These are phyloP conservation scores for Seira sanloemensis DNA, from an alignment of 2,888 invertebrate genomes.

Conservation along the genomic window DNA sequence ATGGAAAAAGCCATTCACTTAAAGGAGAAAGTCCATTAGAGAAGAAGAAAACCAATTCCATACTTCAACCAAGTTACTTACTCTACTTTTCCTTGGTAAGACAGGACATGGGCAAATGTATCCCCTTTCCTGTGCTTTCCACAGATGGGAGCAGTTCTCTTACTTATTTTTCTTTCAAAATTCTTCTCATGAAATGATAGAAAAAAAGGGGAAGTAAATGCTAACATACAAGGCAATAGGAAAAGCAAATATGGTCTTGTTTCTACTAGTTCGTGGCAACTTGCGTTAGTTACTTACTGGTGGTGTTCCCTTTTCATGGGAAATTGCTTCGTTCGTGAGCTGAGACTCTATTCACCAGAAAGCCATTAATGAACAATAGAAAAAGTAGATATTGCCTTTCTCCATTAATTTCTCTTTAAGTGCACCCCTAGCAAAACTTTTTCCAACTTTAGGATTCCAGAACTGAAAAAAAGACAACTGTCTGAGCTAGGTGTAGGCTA, in stretches of 20 bases:
- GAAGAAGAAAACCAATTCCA: slow-evolving; percentile 72
- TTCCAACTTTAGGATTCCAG: too few species aligned
- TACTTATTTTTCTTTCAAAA: slow-evolving; percentile 41
- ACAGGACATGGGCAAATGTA: slow-evolving; percentile 54
- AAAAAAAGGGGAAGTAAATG: slow-evolving; percentile 27
- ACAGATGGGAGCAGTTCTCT: too few species aligned
- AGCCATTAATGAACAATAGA: slow-evolving; percentile 73
- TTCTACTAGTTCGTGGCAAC: too few species aligned
- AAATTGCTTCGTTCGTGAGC: slow-evolving; percentile 51
- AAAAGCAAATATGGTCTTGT: slow-evolving; percentile 28
- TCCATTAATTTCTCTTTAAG: slow-evolving; percentile 71
- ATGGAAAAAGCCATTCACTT: slow-evolving; percentile 68
- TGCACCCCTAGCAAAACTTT: slow-evolving; percentile 26
- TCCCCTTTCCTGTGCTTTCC: slow-evolving; percentile 33
- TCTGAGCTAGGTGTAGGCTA: too few species aligned
- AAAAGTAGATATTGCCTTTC: slow-evolving; percentile 72
- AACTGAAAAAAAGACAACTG: too few species aligned
- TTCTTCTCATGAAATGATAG: slow-evolving; percentile 51
- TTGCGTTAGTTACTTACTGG: not conserved
- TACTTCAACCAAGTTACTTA: slow-evolving; percentile 70
- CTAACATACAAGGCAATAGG: not conserved
- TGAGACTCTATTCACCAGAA: slow-evolving; percentile 69
- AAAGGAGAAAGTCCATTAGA: slow-evolving; percentile 73
- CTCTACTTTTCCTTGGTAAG: slow-evolving; percentile 53
- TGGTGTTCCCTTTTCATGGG: not conserved